Percentiles rank a stretch among this genome's conserved stretches.
phyloP scores from a whole-genome alignment of 2,888 invertebrate genomes.

The Caenorhabditis becei region DNA sequence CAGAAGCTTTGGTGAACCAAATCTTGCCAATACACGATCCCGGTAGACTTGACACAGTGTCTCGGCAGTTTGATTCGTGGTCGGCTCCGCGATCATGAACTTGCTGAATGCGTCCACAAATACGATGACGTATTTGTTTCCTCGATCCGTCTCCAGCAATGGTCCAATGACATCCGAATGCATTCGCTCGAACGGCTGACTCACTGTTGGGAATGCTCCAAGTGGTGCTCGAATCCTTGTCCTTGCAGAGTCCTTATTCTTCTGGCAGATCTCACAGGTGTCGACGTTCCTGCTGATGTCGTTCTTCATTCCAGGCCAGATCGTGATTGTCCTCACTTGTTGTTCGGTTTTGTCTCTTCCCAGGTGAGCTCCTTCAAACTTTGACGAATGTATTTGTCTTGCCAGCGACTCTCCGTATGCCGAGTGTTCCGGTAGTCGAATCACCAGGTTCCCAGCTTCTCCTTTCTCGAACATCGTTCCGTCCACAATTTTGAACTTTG shows the following conservation, averaged over 20 bases:
- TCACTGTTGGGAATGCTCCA: neutral
- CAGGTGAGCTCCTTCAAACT: neutral
- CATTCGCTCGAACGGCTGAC: constrained; percentile 42
- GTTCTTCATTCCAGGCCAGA: neutral
- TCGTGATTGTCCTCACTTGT: neutral
- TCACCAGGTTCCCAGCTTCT: no score
- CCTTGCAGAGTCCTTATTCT: constrained; percentile 8
- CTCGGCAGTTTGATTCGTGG: neutral
- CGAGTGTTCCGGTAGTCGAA: no score
- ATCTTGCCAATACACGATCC: constrained; percentile 12
- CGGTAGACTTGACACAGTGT: neutral
- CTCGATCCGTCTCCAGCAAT: constrained; percentile 39
- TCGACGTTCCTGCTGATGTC: neutral
- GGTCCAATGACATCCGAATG: constrained; percentile 58
- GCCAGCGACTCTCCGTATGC: no score
- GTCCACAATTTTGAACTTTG: no score
- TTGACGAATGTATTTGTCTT: no score
- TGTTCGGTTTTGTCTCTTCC: neutral
- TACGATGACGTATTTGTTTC: constrained; percentile 43
- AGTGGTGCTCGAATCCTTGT: constrained; percentile 4
- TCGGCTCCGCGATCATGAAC: constrained; percentile 29
- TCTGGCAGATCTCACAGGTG: constrained; percentile 13
- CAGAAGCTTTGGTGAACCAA: constrained; percentile 29
- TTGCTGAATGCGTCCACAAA: constrained; percentile 37
- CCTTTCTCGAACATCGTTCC: no score